Conservation (phyloP, 2,888 invertebrate genomes). For the Caenorhabditis macrosperma region DNA sequence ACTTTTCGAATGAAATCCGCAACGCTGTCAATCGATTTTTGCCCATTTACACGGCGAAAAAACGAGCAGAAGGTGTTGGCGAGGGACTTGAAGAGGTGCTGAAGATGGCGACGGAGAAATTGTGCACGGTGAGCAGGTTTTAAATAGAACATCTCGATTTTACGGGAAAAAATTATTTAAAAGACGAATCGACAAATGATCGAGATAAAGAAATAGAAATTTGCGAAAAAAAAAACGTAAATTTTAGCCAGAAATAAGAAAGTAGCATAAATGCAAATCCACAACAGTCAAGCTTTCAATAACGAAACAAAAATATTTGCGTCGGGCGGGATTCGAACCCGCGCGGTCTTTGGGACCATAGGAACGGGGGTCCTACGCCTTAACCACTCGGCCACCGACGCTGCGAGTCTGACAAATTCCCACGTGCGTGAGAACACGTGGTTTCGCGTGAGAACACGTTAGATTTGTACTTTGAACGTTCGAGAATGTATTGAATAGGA, state of each 20-base stretch:
- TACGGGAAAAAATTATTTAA: too few species aligned
- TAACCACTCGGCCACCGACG: constrained; percentile 2
- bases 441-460: too few species aligned
- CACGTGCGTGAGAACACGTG: too few species aligned
- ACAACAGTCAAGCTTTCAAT: too few species aligned
- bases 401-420: too few species aligned
- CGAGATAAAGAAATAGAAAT: too few species aligned
- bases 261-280: too few species aligned
- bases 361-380: not conserved
- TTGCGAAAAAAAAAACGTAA: too few species aligned
- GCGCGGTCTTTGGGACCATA: not conserved
- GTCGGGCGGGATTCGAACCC: constrained; percentile 1
- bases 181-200: too few species aligned
- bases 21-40: constrained; percentile 80
- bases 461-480: too few species aligned
- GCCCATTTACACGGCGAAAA: constrained; percentile 32
- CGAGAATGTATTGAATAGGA: too few species aligned
- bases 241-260: too few species aligned
- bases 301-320: constrained; percentile 2
- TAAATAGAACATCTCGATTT: not conserved
- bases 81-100: constrained; percentile 29
- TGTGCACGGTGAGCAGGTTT: constrained; percentile 40
- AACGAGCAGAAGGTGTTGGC: constrained; percentile 29
- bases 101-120: constrained; percentile 43
- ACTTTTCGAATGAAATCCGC: constrained; percentile 81